Base-by-base conservation (phyloP, 2,888 invertebrate species). In the Ephialtes manifestator region DNA sequence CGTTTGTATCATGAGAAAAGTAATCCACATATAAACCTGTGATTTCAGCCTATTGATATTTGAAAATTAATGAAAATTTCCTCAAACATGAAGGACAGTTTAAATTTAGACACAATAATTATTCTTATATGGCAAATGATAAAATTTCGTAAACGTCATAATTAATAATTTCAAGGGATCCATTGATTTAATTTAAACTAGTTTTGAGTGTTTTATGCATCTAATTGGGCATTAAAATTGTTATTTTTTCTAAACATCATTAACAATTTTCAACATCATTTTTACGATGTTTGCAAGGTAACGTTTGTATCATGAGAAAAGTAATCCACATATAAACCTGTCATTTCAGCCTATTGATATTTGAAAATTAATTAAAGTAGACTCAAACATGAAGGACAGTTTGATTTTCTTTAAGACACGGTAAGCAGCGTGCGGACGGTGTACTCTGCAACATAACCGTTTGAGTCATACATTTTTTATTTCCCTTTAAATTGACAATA, bases 381-480 rank as follows among this genome's bases (percentile, higher is more conserved):
- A 1, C 15, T 13, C 4, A 15, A 48, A 48, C 13, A 15, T n/a
- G 46, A 48, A 48, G 4, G 15, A 48, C 13, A n/a, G 15, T 15
- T 48, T 15, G 15, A 15, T 48, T 48, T 48, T 15, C 70, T 79
- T 60, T 74, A 72, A 31, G 31, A 31, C 5, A 31, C 31, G 5
- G 31, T n/a, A n/a, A n/a, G 15, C 13, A 20, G n/a, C 28, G 78
- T 24, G 55, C 35, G 28, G 28, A 60, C 35, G 46, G 24, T 24
- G 70, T 18, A n/a, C 13, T 48, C 18, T 48, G 68, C 43, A 11
- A 39, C 58, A 39, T 39, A 74, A 75, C n/a, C n/a, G n/a, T n/a
- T n/a, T n/a, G n/a, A n/a, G n/a, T n/a, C n/a, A n/a, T n/a, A n/a
- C n/a, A n/a, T n/a, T n/a, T n/a, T n/a, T n/a, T n/a, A n/a, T n/a